Evolutionary conservation across 1,140 invertebrate genomes (phyloP), one percentile per base, ranked within the genome.

Genomic region (Drosophila sucinea): DNA sequence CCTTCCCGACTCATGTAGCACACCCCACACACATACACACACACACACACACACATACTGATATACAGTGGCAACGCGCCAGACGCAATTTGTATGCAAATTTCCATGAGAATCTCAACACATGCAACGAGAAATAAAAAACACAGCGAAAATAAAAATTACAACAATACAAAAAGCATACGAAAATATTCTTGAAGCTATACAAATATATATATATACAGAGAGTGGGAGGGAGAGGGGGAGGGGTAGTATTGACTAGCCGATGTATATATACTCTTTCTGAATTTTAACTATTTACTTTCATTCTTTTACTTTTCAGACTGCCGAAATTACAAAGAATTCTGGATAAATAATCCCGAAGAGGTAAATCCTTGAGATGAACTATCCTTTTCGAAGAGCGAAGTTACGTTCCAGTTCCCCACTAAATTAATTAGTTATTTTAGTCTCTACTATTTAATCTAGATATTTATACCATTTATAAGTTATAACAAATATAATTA

Each of bases 71-170:
- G 44, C 81, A 80, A 86, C 66, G 76, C 79, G 86, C 85, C 85
- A 90, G 86, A 90, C 85, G 86, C 85, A 90, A 90, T 90, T 90
- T 90, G 87, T 90, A 90, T 90, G 85, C 85, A 90, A 90, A 90
- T 90, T 90, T 85, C 76, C 79, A 86, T 90, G 85, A 79, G 85
- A 90, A 90, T 90, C 86, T 89, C 85, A 89, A 85, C 86, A 90
- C 86, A 90, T 90, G 84, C 81, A 51, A 51, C 25, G 44, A 51
- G 44, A 51, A 51, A 51, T 51, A 79, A 80, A 77, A 77, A 74
- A 61, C 25, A 44, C 60, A 64, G 11, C 10, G 73, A 67, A 62
- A 78, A 75, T 58, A 75, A 71, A 60, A 68, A 79, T 65, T 69
- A 77, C 63, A 72, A 58, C 33, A 69, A 58, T 40, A 54, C 54